Base-by-base conservation (phyloP, 1,140 invertebrate species). In the Saccostrea cuccullata region DNA sequence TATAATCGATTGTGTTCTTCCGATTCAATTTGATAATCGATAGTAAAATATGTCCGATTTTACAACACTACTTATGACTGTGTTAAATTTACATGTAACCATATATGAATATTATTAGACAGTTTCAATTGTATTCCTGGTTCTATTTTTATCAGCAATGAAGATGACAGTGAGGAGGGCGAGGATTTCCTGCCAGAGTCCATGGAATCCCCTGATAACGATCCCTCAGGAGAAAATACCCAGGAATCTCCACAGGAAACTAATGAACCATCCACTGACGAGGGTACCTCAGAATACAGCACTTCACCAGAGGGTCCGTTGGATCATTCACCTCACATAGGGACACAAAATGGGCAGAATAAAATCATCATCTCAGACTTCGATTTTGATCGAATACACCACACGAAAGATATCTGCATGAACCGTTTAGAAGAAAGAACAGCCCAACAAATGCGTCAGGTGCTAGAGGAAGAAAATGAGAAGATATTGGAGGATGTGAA, bases 381-480 rank as follows among this genome's bases (percentile, higher is more conserved):
- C 67, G 83, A 89, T 70, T 84, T 89, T 9, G 58, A 82, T 17
- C 58, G 58, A 17, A 82, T 89, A n/a, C 77, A 89, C 17, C 64
- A 86, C 56, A 86, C 85, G 20, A 82, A 86, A 20, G 56, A 86
- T 5, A 84, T 82, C 20, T 82, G 58, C 30, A 83, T 85, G 17
- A 77, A 89, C 20, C 86, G 83, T 55, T 47, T 89, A 17, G 23
- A 64, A n/a, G 88, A 89, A 47, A 89, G 83, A 11, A 84, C 30
- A n/a, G n/a, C 82, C 0, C 55, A 84, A 56, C n/a, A 86, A 15
- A 86, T n/a, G 12, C 85, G 82, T 12, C 56, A 84, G 47, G 26
- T 56, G n/a, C 23, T 84, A 17, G 70, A 89, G 60, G 64, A 60
- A 13, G 88, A 89, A 30, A 83, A 86, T 13, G 82, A 67, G 6